Evolutionary conservation across 2,888 invertebrate species (phyloP).

Genomic region (Acanthococcus lagerstroemiae): DNA sequence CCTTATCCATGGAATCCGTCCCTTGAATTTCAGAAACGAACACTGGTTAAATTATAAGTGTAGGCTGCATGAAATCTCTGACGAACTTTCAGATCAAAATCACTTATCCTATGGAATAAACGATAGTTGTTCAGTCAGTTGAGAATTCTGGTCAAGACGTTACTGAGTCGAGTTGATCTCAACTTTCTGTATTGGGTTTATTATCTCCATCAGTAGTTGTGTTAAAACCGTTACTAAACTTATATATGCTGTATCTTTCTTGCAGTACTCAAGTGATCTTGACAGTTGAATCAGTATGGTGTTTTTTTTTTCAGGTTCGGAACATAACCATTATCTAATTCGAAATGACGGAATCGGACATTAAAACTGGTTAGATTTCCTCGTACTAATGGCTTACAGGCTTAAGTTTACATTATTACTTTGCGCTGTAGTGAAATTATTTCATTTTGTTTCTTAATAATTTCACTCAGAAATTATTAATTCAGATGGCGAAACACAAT

Average conservation of each 20-base stretch:
- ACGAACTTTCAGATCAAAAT: too few relatives aligned
- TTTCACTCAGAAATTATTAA: neutral
- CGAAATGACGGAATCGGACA: conserved; percentile 8
- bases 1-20: too few relatives aligned
- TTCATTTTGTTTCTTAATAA: too few relatives aligned
- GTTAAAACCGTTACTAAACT: neutral
- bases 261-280: too few relatives aligned
- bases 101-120: too few relatives aligned
- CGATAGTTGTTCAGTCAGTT: too few relatives aligned
- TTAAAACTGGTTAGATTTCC: conserved; percentile 12
- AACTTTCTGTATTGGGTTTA: neutral
- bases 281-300: neutral
- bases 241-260: neutral
- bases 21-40: too few relatives aligned
- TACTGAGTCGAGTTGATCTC: too few relatives aligned
- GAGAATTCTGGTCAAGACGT: too few relatives aligned
- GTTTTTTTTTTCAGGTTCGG: neutral
- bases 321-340: neutral
- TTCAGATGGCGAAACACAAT: neutral
- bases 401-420: neutral
- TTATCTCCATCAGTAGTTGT: neutral
- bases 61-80: too few relatives aligned
- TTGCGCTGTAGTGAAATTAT: neutral
- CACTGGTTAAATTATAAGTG: too few relatives aligned
- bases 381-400: neutral